Evolutionary conservation across 2,797 vertebrate genomes (phyloP).

Genomic region (Moxostoma hubbsi): DNA sequence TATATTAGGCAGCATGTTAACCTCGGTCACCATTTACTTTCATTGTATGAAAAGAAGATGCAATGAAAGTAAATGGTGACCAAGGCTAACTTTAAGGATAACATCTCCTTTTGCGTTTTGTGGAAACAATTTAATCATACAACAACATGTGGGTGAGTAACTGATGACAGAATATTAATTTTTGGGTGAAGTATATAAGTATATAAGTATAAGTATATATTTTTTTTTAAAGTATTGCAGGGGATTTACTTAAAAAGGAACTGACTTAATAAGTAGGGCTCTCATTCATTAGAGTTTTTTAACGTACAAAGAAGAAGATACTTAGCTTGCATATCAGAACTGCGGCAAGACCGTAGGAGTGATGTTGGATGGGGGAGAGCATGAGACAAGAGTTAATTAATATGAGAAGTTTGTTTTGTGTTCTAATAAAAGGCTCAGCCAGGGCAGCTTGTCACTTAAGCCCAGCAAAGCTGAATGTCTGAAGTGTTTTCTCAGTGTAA

Average conservation of each 20-base stretch:
- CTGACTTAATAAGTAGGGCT: constrained; percentile 79
- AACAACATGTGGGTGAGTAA: too few relatives aligned
- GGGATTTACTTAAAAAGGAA: constrained; percentile 77
- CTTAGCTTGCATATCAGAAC: constrained; percentile 71
- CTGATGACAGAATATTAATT: too few relatives aligned
- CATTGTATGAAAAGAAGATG: too few relatives aligned
- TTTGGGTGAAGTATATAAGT: too few relatives aligned
- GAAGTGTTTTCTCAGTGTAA: constrained; percentile 86
- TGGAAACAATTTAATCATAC: too few relatives aligned
- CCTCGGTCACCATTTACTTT: too few relatives aligned
- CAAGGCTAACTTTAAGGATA: too few relatives aligned
- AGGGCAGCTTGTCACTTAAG: constrained; percentile 83
- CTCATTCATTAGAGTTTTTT: constrained; percentile 79
- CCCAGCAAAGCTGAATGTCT: constrained; percentile 82
- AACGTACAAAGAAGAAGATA: constrained; percentile 73
- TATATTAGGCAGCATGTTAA: too few relatives aligned
- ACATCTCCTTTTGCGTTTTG: too few relatives aligned
- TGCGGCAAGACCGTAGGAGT: constrained; percentile 17
- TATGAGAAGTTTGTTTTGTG: constrained; percentile 87
- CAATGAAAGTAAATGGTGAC: too few relatives aligned
- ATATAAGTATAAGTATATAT: too few relatives aligned
- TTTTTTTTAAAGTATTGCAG: constrained; percentile 67
- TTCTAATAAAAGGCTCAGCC: constrained; percentile 77
- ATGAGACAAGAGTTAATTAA: constrained; percentile 82
- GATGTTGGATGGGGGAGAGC: constrained; percentile 52